Evolutionary conservation across 1,140 invertebrate genomes (phyloP), one percentile per base, ranked within the genome.

Genomic region (Drosophila kohkoa): DNA sequence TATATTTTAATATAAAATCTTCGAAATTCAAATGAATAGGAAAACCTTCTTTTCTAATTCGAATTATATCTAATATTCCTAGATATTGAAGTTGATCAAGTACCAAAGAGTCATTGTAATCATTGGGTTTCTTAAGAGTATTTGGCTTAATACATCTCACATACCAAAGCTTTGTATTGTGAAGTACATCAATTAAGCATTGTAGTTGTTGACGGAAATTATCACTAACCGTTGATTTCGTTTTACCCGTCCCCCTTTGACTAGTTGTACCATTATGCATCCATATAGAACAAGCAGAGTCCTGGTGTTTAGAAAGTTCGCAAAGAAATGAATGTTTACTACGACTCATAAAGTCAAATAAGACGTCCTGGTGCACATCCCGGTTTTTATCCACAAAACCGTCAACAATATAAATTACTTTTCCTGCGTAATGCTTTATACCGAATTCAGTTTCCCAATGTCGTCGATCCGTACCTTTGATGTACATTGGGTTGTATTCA

Each of bases 331-430:
- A 94, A 90, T 98, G 98, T 1, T 94, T 95, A 51, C 98, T 98
- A 35, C 96, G 94, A 11, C 96, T 96, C 94, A 99, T 96, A 75
- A 98, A 96, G 91, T 99, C 97, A 87, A 99, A 98, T 83, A 99
- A 96, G 0, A 98, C 97, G 88, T 99, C 98, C 92, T 99, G 98
- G 90, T 98, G 98, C 0, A 97, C 97, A 86, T 99, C 97, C 7
- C 97, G 94, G 92, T 99, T 99, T 93, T 99, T 99, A 90, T 99
- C 98, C 0, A 99, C 96, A 93, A 99, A 99, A 51, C 98, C 98
- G 67, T 96, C 95, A 5, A 98, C 96, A 25, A 95, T 95, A 93
- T 99, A 99, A 7, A 96, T 96, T 3, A 99, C 99, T 68, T 95
- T 95, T 20, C 98, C 98, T 3, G 99, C 99, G 92, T 99, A 99